Percentiles rank a stretch among this genome's conserved stretches.
phyloP scores from a whole-genome alignment of 2,113 vertebrate genomes.

The Craseonycteris thonglongyai region DNA sequence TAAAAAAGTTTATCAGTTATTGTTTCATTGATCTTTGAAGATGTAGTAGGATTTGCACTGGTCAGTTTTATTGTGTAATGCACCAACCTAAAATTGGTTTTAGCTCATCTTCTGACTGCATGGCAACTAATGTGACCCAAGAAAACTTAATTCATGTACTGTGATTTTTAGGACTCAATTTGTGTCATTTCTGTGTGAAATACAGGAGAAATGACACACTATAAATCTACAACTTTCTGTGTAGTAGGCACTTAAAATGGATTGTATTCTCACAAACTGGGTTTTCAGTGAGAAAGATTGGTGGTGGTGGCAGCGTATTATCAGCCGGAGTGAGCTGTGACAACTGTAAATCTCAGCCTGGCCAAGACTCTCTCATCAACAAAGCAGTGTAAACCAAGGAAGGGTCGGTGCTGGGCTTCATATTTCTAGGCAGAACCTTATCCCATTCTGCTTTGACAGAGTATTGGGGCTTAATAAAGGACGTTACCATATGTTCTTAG shows the following conservation, averaged over 20 bases:
- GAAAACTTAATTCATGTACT: not conserved
- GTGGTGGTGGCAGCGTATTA: not conserved
- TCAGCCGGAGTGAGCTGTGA: slow-evolving; percentile 14
- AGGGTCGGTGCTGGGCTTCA: not conserved
- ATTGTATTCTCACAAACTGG: not conserved
- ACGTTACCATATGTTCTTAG: slow-evolving; percentile 25
- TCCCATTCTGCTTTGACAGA: not conserved
- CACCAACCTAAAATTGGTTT: not conserved
- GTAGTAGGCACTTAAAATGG: not conserved
- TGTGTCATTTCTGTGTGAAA: not conserved
- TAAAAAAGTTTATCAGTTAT: not conserved
- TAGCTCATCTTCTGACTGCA: not conserved
- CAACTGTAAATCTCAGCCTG: slow-evolving; percentile 12
- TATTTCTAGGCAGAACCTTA: not conserved
- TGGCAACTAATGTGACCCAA: not conserved
- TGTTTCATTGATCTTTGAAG: not conserved
- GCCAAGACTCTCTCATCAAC: not conserved
- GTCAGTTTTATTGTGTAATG: not conserved
- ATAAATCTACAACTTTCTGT: slow-evolving; percentile 4
- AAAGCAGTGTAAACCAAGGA: not conserved
- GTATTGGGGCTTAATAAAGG: slow-evolving; percentile 25
- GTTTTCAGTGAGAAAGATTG: slow-evolving; percentile 52
- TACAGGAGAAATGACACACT: not conserved
- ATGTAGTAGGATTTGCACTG: not conserved
- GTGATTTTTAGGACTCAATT: slow-evolving; percentile 24